These are phyloP conservation scores for Cinclus mexicanus DNA, from an alignment of 2,113 vertebrate species.

Conservation along the genomic window DNA sequence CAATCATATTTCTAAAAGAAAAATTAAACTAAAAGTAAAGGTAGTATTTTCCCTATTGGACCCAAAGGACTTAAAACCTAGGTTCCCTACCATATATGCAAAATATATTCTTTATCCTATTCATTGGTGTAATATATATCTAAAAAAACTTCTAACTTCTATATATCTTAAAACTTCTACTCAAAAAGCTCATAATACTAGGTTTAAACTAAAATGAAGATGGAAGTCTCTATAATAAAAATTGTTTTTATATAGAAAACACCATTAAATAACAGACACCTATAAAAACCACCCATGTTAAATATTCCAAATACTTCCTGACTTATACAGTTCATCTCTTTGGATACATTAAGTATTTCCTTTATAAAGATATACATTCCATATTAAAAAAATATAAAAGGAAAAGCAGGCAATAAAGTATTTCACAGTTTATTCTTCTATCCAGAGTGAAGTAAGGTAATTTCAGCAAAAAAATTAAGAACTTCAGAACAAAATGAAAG, in stretches of 20 bases:
- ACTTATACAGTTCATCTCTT: neutral
- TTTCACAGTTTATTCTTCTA: neutral
- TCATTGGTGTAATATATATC: neutral
- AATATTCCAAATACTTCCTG: neutral
- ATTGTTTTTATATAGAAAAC: neutral
- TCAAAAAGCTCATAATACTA: neutral
- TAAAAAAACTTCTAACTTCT: too few relatives aligned
- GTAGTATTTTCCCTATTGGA: neutral
- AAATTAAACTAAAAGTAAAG: neutral
- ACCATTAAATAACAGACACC: neutral
- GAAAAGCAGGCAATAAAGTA: neutral
- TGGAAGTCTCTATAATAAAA: neutral
- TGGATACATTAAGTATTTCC: neutral
- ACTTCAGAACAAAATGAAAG: neutral
- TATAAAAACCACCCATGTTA: neutral
- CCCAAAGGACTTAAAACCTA: neutral
- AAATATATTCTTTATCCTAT: neutral
- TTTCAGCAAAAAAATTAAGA: neutral
- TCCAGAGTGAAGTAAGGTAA: neutral
- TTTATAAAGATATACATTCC: neutral
- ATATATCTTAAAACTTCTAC: neutral
- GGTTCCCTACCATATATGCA: neutral
- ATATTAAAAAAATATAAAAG: neutral
- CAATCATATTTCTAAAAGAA: constrained; percentile 22
- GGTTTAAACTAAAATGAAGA: neutral